Evolutionary conservation across 2,888 invertebrate genomes (phyloP).

Genomic region (Mythimna albipuncta): DNA sequence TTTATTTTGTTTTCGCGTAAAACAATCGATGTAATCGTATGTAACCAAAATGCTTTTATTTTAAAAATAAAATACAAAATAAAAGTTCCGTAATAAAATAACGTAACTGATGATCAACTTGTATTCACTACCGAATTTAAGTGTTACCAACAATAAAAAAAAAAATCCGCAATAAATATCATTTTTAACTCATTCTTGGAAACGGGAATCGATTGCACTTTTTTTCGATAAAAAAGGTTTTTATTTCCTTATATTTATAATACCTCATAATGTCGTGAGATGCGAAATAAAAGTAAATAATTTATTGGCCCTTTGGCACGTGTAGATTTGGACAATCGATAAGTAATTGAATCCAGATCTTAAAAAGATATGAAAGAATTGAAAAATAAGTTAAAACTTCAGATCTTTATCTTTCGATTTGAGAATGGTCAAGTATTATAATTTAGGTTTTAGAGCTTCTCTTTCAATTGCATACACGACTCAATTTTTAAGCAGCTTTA

Average conservation of each 20-base stretch:
- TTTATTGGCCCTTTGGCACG: conserved; percentile 41
- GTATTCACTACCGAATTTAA: conserved; percentile 52
- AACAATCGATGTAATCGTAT: conserved; percentile 5
- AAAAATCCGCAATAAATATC: conserved; percentile 38
- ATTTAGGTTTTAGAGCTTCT: neutral
- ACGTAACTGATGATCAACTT: conserved; percentile 43
- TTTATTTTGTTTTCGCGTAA: conserved; percentile 25
- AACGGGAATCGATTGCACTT: conserved; percentile 43
- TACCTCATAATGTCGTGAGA: conserved; percentile 38
- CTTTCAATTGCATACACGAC: neutral
- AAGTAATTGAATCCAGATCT: conserved; percentile 35
- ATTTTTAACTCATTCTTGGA: conserved; percentile 45
- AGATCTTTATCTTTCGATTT: neutral
- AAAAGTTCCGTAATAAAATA: conserved; percentile 52
- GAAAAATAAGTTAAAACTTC: conserved; percentile 16
- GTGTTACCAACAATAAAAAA: conserved; percentile 44
- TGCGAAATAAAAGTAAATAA: conserved; percentile 44
- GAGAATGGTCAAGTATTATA: no score
- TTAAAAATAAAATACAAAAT: conserved; percentile 38
- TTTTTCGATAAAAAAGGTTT: conserved; percentile 37
- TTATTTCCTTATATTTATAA: conserved; percentile 50
- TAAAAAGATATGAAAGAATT: conserved; percentile 32
- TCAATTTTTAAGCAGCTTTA: no score
- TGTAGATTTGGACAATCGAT: conserved; percentile 45
- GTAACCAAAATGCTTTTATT: conserved; percentile 4